phyloP scores from a whole-genome alignment of 2,888 invertebrate genomes.

The Syrista parreyssii region DNA sequence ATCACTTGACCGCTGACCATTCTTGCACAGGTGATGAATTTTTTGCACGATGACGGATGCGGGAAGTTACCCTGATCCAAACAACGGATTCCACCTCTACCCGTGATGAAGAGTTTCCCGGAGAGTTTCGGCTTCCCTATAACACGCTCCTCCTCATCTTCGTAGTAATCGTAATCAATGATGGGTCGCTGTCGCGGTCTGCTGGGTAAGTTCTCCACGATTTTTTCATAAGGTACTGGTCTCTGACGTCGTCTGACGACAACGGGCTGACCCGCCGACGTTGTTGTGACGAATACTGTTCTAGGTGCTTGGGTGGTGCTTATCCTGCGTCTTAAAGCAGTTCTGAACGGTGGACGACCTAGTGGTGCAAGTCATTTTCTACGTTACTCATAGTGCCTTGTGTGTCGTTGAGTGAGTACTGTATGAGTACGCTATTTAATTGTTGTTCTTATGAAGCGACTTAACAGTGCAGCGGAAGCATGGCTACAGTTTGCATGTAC shows the following conservation, averaged over 20 bases:
- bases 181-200: constrained; percentile 56
- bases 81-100: constrained; percentile 79
- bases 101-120: constrained; percentile 72
- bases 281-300: constrained; percentile 41
- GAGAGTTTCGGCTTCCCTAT: constrained; percentile 68
- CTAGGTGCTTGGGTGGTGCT: constrained; percentile 59
- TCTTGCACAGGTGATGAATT: constrained; percentile 90
- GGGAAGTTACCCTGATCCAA: constrained; percentile 92
- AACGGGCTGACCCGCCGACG: constrained; percentile 37
- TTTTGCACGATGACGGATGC: constrained; percentile 89
- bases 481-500: background rate
- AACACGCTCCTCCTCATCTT: constrained; percentile 73
- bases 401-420: background rate
- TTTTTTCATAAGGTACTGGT: constrained; percentile 52
- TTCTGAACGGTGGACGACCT: constrained; percentile 52
- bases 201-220: constrained; percentile 27
- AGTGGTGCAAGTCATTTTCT: constrained; percentile 11
- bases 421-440: background rate
- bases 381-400: background rate
- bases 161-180: constrained; percentile 75
- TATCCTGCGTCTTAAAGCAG: constrained; percentile 58
- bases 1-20: constrained; percentile 82
- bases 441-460: background rate
- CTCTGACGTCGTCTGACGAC: constrained; percentile 34
- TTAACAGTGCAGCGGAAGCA: background rate